Evolutionary conservation across 2,797 vertebrate genomes (phyloP).

Genomic region (Psittacula echo): DNA sequence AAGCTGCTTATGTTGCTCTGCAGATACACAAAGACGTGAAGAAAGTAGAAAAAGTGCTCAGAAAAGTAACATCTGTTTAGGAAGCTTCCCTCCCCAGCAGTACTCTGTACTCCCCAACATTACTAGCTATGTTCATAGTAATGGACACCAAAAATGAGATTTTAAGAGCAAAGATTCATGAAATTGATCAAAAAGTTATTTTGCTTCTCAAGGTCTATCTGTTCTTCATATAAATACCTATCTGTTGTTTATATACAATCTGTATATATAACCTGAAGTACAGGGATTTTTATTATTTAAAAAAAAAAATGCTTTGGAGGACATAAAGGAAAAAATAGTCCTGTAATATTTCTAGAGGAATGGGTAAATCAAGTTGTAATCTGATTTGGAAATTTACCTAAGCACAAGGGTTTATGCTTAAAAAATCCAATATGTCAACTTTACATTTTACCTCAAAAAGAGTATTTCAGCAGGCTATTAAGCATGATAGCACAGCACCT

Average conservation of each 20-base stretch:
- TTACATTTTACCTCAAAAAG: background rate
- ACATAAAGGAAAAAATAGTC: background rate
- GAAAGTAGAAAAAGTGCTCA: constrained; percentile 7
- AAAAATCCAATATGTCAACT: background rate
- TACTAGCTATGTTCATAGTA: background rate
- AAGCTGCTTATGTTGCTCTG: constrained; percentile 27
- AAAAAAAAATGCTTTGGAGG: background rate
- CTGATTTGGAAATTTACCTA: background rate
- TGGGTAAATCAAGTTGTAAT: background rate
- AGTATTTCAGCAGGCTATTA: background rate
- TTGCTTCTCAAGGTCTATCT: background rate
- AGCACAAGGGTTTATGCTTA: background rate
- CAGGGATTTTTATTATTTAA: background rate
- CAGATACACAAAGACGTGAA: constrained; percentile 34
- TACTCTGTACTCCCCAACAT: background rate
- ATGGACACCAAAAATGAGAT: background rate
- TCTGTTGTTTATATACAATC: background rate
- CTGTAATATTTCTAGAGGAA: background rate
- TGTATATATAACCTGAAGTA: background rate
- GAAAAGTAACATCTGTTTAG: constrained; percentile 33
- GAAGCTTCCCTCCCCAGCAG: background rate
- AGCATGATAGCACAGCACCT: background rate
- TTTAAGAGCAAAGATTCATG: background rate
- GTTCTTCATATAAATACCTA: background rate
- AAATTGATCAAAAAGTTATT: background rate